phyloP scores from a whole-genome alignment of 2,888 invertebrate species.

The Athrips mouffetella region DNA sequence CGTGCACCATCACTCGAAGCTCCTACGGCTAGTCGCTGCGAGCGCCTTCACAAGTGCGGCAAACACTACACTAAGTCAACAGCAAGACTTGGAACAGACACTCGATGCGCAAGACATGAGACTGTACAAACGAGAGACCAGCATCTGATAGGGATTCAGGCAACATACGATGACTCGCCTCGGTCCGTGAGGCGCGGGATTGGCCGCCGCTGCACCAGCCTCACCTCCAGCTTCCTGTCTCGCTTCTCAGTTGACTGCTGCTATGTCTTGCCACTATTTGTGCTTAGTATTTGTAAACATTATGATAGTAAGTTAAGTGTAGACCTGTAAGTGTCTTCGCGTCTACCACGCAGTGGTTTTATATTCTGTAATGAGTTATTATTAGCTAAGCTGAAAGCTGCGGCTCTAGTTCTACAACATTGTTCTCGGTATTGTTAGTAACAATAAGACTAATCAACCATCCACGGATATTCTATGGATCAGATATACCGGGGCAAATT shows the following conservation, averaged over 20 bases:
- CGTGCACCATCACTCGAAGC: conserved; percentile 70
- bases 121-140: conserved; percentile 62
- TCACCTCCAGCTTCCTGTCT: conserved; percentile 31
- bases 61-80: conserved; percentile 75
- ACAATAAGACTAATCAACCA: conserved; percentile 47
- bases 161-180: conserved; percentile 13
- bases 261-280: conserved; percentile 27
- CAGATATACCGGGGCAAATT: conserved; percentile 52
- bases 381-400: conserved; percentile 65
- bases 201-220: conserved; percentile 25
- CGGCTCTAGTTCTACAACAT: conserved; percentile 60
- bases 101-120: conserved; percentile 68
- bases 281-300: conserved; percentile 30
- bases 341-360: conserved; percentile 34
- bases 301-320: conserved; percentile 34
- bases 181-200: conserved; percentile 21
- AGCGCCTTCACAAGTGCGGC: conserved; percentile 65
- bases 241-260: conserved; percentile 21
- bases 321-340: conserved; percentile 37
- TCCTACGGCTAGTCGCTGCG: conserved; percentile 63
- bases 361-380: conserved; percentile 33
- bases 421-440: conserved; percentile 35
- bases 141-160: conserved; percentile 31
- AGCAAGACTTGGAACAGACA: conserved; percentile 71
- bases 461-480: conserved; percentile 56